Conservation (phyloP, 1,140 invertebrate genomes). For the Pseudachorutes palmiensis region DNA sequence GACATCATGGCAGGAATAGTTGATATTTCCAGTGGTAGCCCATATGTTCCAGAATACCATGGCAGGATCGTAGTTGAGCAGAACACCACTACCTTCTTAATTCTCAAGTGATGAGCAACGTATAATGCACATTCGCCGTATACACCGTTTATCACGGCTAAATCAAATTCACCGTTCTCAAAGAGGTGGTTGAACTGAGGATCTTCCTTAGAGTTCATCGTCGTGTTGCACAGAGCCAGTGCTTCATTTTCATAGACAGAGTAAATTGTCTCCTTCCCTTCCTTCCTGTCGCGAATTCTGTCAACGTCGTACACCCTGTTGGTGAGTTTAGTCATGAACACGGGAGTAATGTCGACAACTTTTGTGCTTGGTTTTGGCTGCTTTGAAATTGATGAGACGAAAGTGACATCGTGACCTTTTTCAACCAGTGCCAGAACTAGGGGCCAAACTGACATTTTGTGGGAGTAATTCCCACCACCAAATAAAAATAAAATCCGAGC, state of each 20-base stretch:
- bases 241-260: neutral
- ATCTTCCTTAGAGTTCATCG: constrained; percentile 10
- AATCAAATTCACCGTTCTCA: constrained; percentile 7
- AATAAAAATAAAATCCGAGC: constrained; percentile 24
- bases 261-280: neutral
- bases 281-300: neutral
- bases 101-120: constrained; percentile 12
- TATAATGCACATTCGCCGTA: constrained; percentile 23
- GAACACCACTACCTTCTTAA: constrained; percentile 15
- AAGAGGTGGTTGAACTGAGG: neutral
- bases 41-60: constrained; percentile 17
- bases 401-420: constrained; percentile 21
- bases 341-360: constrained; percentile 5
- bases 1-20: constrained; percentile 12
- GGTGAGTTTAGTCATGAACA: neutral
- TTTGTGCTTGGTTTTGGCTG: neutral
- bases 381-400: constrained; percentile 15
- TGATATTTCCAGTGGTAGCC: constrained; percentile 3
- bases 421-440: constrained; percentile 10
- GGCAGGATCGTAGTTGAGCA: neutral
- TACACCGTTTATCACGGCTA: constrained; percentile 16
- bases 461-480: constrained; percentile 22
- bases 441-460: constrained; percentile 21
- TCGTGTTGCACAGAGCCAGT: neutral
- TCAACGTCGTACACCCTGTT: constrained; percentile 17